Evolutionary conservation across 1,140 invertebrate species (phyloP), one percentile per base, ranked within the genome.

Genomic region (Thaumetopoea pityocampa): DNA sequence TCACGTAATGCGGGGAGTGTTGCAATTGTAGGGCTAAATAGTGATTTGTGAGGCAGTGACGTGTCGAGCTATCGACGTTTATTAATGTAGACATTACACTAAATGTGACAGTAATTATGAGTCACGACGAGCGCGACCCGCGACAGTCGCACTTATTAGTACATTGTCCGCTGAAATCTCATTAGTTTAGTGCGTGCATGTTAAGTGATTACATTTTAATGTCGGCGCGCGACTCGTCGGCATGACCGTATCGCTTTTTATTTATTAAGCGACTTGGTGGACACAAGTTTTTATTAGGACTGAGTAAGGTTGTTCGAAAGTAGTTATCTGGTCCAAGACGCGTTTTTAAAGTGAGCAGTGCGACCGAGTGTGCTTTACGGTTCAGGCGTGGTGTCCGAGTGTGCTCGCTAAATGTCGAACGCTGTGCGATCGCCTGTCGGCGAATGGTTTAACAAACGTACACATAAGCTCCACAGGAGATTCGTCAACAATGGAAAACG

Each of bases 161-260:
- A 69, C 67, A 64, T 67, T 76, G 76, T 78, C 63, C 63, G 59
- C 69, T 77, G 65, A 79, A 83, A 74, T 80, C 67, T 79, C 69
- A 79, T 83, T 80, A 76, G 67, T 66, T 66, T 68, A 54, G 71
- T 78, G 72, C 71, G 69, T 72, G 71, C 67, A 67, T 72, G 72
- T 79, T 74, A 74, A 82, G 67, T 79, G 78, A 78, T 76, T 79
- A 82, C 67, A 74, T 76, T 80, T 71, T 71, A 79, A 73, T 74
- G 63, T 61, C 47, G 48, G 52, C 56, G 53, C 51, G 50, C 44
- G 46, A 36, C 8, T 51, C 55, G 72, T 57, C 56, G 54, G 55
- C 58, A 53, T 57, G 57, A 45, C 49, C 59, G 52, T 65, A 64
- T 60, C 42, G 54, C 35, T 62, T 69, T 71, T 68, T 74, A 63